phyloP scores from a whole-genome alignment of 2,113 vertebrate species.

The Oreochromis aureus region DNA sequence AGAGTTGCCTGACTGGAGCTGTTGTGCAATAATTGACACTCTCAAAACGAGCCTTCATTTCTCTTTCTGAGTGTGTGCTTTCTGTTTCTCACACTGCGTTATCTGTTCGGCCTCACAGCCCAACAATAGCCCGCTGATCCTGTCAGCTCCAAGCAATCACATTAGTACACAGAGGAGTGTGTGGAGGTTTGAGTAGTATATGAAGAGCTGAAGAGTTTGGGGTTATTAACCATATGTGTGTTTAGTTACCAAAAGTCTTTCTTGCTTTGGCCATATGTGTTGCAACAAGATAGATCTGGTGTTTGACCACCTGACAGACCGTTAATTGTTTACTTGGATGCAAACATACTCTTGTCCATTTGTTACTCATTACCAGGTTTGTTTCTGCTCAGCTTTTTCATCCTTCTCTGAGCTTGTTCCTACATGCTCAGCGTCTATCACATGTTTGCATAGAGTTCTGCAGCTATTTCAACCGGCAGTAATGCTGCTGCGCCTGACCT shows the following conservation, averaged over 20 bases:
- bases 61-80: not conserved
- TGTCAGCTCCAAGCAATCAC: conserved; percentile 13
- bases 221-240: not conserved
- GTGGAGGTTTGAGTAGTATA: not conserved
- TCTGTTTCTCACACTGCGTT: conserved; percentile 20
- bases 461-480: not conserved
- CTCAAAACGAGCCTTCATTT: conserved; percentile 22
- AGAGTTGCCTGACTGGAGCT: conserved; percentile 35
- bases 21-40: conserved; percentile 31
- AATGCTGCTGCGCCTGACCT: not conserved
- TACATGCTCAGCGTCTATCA: not conserved
- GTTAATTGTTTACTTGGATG: not conserved
- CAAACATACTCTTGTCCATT: not conserved
- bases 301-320: not conserved
- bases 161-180: not conserved
- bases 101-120: not conserved
- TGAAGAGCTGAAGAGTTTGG: not conserved
- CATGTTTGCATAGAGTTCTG: not conserved
- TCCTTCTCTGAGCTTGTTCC: not conserved
- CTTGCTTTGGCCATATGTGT: not conserved
- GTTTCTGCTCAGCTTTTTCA: not conserved
- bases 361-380: not conserved
- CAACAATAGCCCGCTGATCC: conserved; percentile 40
- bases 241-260: not conserved
- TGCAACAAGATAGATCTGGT: not conserved